A percentile compares a stretch with the other conserved stretches of the same genome.
Evolutionary conservation across 2,113 vertebrate species (phyloP).

Genomic region (Chaenocephalus aceratus): DNA sequence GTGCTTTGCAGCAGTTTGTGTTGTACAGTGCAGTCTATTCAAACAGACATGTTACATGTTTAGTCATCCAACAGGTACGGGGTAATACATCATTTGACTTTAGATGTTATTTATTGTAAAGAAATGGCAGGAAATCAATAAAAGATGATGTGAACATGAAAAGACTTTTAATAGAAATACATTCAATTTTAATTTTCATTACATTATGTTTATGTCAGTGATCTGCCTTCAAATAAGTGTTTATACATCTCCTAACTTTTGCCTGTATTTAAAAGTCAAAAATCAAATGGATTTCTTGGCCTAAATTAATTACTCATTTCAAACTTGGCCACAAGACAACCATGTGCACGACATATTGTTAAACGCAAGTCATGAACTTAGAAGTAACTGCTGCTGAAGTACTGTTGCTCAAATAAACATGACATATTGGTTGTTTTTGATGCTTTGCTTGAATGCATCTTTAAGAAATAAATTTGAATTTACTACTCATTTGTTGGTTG

Average conservation of each 20-base stretch:
- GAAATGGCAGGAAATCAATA: background rate
- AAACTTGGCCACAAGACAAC: too few relatives aligned
- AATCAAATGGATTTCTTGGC: background rate
- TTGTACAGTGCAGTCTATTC: background rate
- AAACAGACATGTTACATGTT: background rate
- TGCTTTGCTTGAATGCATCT: background rate
- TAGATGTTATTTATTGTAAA: slow-evolving; percentile 1
- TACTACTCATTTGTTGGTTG: background rate
- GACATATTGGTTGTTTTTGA: background rate
- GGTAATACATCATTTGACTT: slow-evolving; percentile 5
- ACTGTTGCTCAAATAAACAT: background rate
- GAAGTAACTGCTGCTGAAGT: background rate
- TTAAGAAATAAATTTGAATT: background rate
- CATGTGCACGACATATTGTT: too few relatives aligned
- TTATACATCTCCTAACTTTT: background rate
- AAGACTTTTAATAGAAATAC: slow-evolving; percentile 1
- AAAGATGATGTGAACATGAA: too few relatives aligned
- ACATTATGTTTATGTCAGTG: background rate
- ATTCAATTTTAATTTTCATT: background rate
- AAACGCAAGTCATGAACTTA: background rate
- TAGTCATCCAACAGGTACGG: slow-evolving; percentile 16
- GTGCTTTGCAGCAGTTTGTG: slow-evolving; percentile 11
- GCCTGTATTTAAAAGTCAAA: background rate
- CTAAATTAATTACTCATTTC: background rate
- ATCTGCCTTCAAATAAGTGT: background rate